A percentile compares a stretch with the other conserved stretches of the same genome.
phyloP scores from a whole-genome alignment of 2,797 vertebrate species.

The Hyperoplus immaculatus region DNA sequence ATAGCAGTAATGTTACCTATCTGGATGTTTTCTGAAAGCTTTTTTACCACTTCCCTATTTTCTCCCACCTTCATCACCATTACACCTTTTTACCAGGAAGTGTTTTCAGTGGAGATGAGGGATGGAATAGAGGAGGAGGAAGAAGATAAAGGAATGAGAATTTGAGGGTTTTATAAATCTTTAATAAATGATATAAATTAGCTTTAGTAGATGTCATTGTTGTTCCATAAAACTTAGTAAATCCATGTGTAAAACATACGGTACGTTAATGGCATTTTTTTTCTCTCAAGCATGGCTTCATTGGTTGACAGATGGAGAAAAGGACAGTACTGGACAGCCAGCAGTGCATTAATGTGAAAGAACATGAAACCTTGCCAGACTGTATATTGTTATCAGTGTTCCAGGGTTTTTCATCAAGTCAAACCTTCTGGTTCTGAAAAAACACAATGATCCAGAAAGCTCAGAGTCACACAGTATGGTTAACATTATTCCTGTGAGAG shows the following conservation, averaged over 20 bases:
- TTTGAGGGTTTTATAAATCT: background rate
- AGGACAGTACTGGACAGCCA: conserved; percentile 19
- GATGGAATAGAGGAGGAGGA: too few species aligned
- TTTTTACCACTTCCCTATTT: too few species aligned
- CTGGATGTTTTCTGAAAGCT: background rate
- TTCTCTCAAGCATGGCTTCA: background rate
- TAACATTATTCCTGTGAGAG: conserved; percentile 22
- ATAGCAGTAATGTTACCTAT: background rate
- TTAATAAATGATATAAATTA: conserved; percentile 13
- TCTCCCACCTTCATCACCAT: too few species aligned
- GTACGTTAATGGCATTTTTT: background rate
- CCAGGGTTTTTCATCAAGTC: conserved; percentile 38
- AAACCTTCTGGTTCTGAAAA: conserved; percentile 50
- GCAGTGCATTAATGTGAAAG: conserved; percentile 15
- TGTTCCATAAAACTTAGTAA: background rate
- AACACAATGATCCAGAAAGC: conserved; percentile 33
- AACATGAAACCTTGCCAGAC: conserved; percentile 24
- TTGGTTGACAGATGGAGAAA: background rate
- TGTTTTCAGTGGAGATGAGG: too few species aligned
- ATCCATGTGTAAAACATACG: background rate
- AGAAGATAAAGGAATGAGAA: background rate
- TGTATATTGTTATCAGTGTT: conserved; percentile 24
- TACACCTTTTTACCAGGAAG: too few species aligned
- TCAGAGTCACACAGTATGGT: conserved; percentile 37
- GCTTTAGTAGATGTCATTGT: background rate